phyloP scores from a whole-genome alignment of 2,888 invertebrate genomes.

The Leptarthrus brevirostris region DNA sequence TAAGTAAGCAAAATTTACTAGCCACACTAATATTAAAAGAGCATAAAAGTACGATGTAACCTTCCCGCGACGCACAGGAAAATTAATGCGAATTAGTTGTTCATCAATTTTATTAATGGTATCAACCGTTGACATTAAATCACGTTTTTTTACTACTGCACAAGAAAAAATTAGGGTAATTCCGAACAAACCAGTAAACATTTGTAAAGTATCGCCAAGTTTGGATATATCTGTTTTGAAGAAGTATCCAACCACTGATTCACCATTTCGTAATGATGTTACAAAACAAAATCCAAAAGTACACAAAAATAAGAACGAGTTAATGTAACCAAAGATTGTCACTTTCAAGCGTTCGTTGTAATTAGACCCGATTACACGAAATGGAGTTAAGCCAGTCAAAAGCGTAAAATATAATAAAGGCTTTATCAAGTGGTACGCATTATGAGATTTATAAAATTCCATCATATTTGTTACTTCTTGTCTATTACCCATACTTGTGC shows the following conservation, averaged over 20 bases:
- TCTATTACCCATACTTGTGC: too few species aligned
- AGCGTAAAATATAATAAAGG: constrained; percentile 61
- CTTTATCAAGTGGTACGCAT: constrained; percentile 62
- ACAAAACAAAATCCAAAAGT: constrained; percentile 60
- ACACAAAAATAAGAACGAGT: constrained; percentile 59
- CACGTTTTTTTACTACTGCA: background rate
- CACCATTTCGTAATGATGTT: constrained; percentile 59
- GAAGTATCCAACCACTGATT: constrained; percentile 64
- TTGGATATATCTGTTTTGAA: constrained; percentile 63
- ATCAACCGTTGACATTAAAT: constrained; percentile 14
- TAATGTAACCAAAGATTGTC: constrained; percentile 61
- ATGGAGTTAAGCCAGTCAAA: constrained; percentile 63
- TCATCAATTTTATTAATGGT: constrained; percentile 19
- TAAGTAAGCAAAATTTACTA: constrained; percentile 61
- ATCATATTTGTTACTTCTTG: too few species aligned
- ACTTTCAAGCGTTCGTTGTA: constrained; percentile 57
- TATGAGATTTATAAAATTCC: too few species aligned
- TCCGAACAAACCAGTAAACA: constrained; percentile 62
- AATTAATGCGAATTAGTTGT: background rate
- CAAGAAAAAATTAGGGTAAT: constrained; percentile 56
- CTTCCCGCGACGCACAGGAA: constrained; percentile 18
- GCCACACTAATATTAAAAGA: constrained; percentile 52
- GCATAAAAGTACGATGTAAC: constrained; percentile 15
- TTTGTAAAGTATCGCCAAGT: constrained; percentile 63
- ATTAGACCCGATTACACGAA: constrained; percentile 57